These are phyloP conservation scores for Chrysocyon brachyurus DNA, from an alignment of 2,797 vertebrate species.

Conservation along the genomic window DNA sequence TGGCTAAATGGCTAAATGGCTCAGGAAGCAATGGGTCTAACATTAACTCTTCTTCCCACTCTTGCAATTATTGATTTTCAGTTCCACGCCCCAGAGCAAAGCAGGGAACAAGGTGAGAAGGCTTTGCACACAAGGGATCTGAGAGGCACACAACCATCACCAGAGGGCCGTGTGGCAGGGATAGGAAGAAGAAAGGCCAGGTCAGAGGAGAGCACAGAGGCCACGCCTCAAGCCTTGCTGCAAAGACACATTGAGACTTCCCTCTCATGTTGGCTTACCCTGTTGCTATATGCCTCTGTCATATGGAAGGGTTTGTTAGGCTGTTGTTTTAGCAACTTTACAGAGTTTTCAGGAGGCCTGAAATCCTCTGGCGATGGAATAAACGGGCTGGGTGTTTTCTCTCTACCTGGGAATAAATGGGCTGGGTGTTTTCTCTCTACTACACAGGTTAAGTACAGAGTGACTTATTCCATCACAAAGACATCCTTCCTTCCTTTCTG, in stretches of 20 bases:
- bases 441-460: not conserved
- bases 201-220: not conserved
- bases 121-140: not conserved
- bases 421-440: not conserved
- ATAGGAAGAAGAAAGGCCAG: not conserved
- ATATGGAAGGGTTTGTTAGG: not conserved
- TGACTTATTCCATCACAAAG: not conserved
- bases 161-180: fast-evolving
- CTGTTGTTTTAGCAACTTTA: not conserved
- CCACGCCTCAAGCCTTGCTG: fast-evolving
- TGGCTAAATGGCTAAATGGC: not conserved
- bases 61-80: not conserved
- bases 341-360: not conserved
- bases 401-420: not conserved
- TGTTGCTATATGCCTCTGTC: fast-evolving
- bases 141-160: not conserved
- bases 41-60: not conserved
- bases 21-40: not conserved
- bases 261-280: fast-evolving
- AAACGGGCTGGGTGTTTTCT: not conserved
- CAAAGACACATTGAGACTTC: not conserved
- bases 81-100: not conserved
- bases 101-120: not conserved
- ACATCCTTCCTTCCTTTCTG: not conserved
- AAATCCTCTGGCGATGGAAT: not conserved